Percentiles rank a stretch among this genome's conserved stretches.
Conservation (phyloP, 1,140 invertebrate genomes). For the Drosophila parvula region DNA sequence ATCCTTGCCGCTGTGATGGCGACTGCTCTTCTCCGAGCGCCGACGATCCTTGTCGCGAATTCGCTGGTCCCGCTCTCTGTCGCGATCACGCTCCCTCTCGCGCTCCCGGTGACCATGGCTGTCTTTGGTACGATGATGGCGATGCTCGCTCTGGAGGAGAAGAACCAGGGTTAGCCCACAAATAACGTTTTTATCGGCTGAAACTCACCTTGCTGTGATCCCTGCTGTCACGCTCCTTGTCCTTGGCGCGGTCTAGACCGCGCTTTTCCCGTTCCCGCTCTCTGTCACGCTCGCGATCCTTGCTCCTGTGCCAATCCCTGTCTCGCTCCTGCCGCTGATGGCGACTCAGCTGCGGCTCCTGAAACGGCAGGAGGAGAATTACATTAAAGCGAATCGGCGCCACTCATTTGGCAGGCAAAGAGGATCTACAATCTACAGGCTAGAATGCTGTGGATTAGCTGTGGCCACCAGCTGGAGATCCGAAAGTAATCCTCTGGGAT, state of each 20-base stretch:
- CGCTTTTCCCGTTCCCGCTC: constrained; percentile 46
- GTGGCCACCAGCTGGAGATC: constrained; percentile 17
- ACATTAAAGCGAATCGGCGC: constrained; percentile 28
- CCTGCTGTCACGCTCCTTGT: constrained; percentile 35
- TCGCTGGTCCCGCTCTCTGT: constrained; percentile 45
- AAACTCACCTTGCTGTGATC: constrained; percentile 42
- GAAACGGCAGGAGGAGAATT: constrained; percentile 40
- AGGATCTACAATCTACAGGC: constrained; percentile 18
- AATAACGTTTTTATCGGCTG: too few relatives aligned
- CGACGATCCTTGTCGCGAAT: constrained; percentile 25
- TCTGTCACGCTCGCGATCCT: constrained; percentile 33
- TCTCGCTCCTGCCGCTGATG: constrained; percentile 49
- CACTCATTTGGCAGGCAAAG: neutral
- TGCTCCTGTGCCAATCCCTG: constrained; percentile 35
- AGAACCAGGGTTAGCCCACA: too few relatives aligned
- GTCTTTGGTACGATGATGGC: constrained; percentile 62
- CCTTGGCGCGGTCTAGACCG: constrained; percentile 18
- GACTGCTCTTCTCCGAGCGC: constrained; percentile 28
- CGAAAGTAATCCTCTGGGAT: neutral
- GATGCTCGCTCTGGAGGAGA: constrained; percentile 41
- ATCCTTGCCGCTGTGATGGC: constrained; percentile 47
- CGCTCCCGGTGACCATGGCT: constrained; percentile 61
- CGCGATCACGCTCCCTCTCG: constrained; percentile 32
- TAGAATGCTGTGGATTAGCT: constrained; percentile 13
- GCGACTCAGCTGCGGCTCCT: constrained; percentile 44